Evolutionary conservation across 2,888 invertebrate species (phyloP).

Genomic region (Apocheima hispidaria): DNA sequence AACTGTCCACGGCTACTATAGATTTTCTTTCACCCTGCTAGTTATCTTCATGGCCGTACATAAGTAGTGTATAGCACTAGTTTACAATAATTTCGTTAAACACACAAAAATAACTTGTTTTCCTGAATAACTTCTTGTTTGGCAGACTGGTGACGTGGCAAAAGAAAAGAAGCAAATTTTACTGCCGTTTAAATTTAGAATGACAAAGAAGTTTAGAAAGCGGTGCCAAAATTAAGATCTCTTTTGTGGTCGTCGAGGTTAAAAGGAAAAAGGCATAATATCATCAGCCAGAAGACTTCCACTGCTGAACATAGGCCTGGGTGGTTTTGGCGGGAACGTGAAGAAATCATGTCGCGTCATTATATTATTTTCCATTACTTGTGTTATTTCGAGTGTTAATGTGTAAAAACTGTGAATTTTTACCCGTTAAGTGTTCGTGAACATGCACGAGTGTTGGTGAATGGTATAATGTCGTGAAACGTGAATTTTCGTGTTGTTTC

Average conservation of each 20-base stretch:
- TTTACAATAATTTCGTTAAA: conserved; percentile 31
- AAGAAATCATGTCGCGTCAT: too few relatives aligned
- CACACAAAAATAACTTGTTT: conserved; percentile 25
- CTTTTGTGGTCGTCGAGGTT: background rate
- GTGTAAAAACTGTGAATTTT: too few relatives aligned
- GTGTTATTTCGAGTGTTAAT: too few relatives aligned
- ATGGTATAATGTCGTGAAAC: too few relatives aligned
- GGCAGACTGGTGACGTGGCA: conserved; percentile 41
- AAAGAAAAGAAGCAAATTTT: conserved; percentile 54
- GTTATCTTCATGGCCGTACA: conserved; percentile 21
- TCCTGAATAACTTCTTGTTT: conserved; percentile 36
- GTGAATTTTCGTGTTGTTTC: too few relatives aligned
- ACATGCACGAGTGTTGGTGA: too few relatives aligned
- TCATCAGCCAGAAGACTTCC: too few relatives aligned
- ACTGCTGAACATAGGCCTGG: too few relatives aligned
- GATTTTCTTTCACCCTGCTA: background rate
- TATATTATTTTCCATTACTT: too few relatives aligned
- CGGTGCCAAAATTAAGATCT: background rate
- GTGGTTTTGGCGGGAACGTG: too few relatives aligned
- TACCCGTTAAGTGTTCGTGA: too few relatives aligned
- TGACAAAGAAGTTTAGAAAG: conserved; percentile 1
- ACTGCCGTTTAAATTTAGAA: conserved; percentile 54
- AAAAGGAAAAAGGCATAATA: too few relatives aligned
- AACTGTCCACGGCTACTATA: background rate
- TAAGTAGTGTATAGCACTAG: conserved; percentile 7